phyloP scores from a whole-genome alignment of 2,888 invertebrate species.

The Rhogogaster chlorosoma region DNA sequence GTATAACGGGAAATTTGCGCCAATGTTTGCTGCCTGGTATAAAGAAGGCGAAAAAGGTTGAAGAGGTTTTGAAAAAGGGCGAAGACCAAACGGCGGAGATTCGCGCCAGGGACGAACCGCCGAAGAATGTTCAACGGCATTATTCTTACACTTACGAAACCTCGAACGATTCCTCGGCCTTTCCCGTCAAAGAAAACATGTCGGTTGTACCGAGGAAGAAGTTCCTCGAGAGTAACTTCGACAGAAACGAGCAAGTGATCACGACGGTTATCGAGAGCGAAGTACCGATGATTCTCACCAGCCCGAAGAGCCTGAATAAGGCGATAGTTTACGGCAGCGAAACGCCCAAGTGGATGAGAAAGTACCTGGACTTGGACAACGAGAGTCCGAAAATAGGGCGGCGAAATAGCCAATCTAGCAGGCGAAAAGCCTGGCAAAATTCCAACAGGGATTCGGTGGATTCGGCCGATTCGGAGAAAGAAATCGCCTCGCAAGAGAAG shows the following conservation, averaged over 20 bases:
- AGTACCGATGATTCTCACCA: constrained; percentile 69
- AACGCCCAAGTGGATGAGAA: constrained; percentile 72
- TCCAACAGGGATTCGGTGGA: constrained; percentile 50
- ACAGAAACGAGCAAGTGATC: constrained; percentile 73
- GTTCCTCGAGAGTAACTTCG: constrained; percentile 73
- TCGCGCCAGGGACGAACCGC: constrained; percentile 46
- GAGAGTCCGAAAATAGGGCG: constrained; percentile 61
- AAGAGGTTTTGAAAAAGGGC: constrained; percentile 58
- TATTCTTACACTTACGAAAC: constrained; percentile 74
- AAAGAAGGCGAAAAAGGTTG: constrained; percentile 52
- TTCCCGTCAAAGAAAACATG: constrained; percentile 63
- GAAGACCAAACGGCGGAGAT: constrained; percentile 42
- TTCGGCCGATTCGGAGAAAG: constrained; percentile 47
- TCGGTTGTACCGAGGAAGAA: constrained; percentile 68
- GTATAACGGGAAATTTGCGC: constrained; percentile 69
- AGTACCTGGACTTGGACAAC: constrained; percentile 68
- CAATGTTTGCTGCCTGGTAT: constrained; percentile 60
- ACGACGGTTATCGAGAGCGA: constrained; percentile 74
- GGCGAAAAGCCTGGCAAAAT: constrained; percentile 53
- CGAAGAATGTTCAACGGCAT: constrained; percentile 72
- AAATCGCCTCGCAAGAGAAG: not conserved
- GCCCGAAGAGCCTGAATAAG: constrained; percentile 70
- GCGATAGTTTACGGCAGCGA: constrained; percentile 69
- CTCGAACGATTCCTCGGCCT: constrained; percentile 58
- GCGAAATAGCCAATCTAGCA: constrained; percentile 54